These are phyloP conservation scores for Papilio xuthus DNA, from an alignment of 1,140 invertebrate species.

Conservation along the genomic window DNA sequence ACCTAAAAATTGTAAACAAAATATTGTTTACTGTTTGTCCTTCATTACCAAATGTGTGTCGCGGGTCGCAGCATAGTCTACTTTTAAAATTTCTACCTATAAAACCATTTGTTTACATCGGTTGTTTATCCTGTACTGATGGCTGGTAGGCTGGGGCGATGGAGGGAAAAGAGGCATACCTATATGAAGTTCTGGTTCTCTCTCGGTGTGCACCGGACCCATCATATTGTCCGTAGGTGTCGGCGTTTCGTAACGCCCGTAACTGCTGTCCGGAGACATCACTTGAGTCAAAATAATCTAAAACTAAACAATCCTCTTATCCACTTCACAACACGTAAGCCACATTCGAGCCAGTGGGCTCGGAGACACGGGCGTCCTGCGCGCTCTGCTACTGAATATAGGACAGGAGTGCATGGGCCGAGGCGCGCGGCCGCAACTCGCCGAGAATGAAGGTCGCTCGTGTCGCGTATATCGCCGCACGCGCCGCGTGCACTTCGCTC, in stretches of 20 bases:
- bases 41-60: neutral
- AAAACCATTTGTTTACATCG: constrained; percentile 22
- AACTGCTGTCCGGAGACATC: constrained; percentile 81
- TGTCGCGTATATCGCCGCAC: constrained; percentile 61
- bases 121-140: neutral
- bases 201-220: constrained; percentile 73
- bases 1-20: neutral
- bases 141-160: neutral
- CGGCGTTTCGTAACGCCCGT: constrained; percentile 76
- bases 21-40: neutral
- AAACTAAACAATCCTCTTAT: constrained; percentile 65
- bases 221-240: constrained; percentile 67
- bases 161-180: constrained; percentile 56
- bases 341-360: constrained; percentile 66
- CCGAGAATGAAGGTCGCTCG: constrained; percentile 77
- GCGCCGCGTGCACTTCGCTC: constrained; percentile 74
- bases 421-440: constrained; percentile 64
- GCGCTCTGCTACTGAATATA: constrained; percentile 62
- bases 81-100: neutral
- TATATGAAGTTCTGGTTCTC: constrained; percentile 80
- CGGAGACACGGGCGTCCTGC: constrained; percentile 58
- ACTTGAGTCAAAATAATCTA: constrained; percentile 73
- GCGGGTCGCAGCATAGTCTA: neutral
- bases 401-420: constrained; percentile 70
- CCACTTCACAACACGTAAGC: constrained; percentile 74